Base-by-base conservation (phyloP, 2,797 vertebrate species). In the Acanthurus leucopareius region DNA sequence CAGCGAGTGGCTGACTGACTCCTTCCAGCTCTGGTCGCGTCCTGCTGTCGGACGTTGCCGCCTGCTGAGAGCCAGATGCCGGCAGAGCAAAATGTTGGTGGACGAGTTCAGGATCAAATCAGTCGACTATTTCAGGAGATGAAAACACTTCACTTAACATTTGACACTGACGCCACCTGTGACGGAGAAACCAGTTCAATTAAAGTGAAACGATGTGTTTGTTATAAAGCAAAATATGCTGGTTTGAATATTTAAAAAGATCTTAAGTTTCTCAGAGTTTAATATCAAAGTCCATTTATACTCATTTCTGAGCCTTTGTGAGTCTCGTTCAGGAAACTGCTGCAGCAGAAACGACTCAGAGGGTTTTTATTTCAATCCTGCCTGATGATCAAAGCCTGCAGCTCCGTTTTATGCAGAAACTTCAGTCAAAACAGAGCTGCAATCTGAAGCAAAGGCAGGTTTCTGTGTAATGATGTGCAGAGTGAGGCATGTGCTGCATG, bases 321-420 rank as follows among this genome's bases (percentile, higher is more conserved):
- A 28, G 53, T 54, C 48, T 61, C 38, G 64, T 56, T 47, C 56
- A 64, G 28, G 44, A 69, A 79, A 69, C 42, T 20, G 22, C 19
- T 28, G 19, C 42, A 13, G 56, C 16, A 48, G 66, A 44, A 45
- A 38, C 7, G 45, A 54, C 19, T 69, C 65, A 48, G 53, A 75
- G 5, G 61, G 77, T 69, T 88, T 80, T 75, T 56, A 61, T 74
- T 76, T 65, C 49, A 65, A 11, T 76, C 67, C 49, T 65, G 22
- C 51, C 19, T 67, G 52, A 69, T 83, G 84, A 91, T 91, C 84
- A 89, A 89, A 90, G 83, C 69, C 40, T 51, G 56, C 70, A 75
- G 79, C 35, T 32, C 44, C 57, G 5, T 75, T 87, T 84, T 69
- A 79, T 87, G 75, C 79, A 78, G 20, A 71, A 19, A 69, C 77